Evolutionary conservation across 2,797 vertebrate species (phyloP), one percentile per base, ranked within the genome.

Genomic region (Hephaestus fuliginosus): DNA sequence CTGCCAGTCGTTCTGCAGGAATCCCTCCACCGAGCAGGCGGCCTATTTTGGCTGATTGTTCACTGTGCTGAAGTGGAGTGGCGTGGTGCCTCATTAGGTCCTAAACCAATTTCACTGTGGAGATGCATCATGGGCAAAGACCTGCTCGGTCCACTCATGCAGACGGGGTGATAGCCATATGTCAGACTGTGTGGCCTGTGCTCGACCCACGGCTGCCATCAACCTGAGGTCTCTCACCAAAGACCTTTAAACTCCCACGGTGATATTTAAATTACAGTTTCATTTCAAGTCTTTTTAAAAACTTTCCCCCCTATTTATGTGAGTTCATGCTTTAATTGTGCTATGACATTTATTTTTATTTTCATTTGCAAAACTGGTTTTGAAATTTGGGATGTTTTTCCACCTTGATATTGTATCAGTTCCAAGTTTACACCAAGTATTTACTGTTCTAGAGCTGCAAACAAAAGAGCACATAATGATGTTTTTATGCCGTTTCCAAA

Each of bases 21-120:
- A 84, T 89, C 81, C 62, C 65, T 89, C 74, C 36, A 58, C 70
- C 28, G 7, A 74, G 76, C 80, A 78, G 66, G 33, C 52, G 17
- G 65, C 74, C 58, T 78, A 55, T 82, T 87, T 53, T 74, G 74
- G 30, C 78, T 62, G 62, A 66, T 85, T 80, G 85, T 85, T 87
- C 52, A 48, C 61, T 65, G 75, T 70, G 83, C 80, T 81, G 74
- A 84, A 86, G 84, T 66, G 76, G 84, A 86, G 81, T 52, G 86
- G 66, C 41, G 6, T 79, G 83, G 88, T 81, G 74, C 82, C 82
- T 92, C 86, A 86, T 93, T 92, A 90, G 66, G 68, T 48, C 70
- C 56, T 88, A 74, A 89, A 88, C 49, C 1, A 79, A 68, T 86
- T 85, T 88, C 53, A 53, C 72, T 44, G 36, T 60, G 73, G 69